phyloP scores from a whole-genome alignment of 2,797 vertebrate genomes.

The Hipposideros larvatus region DNA sequence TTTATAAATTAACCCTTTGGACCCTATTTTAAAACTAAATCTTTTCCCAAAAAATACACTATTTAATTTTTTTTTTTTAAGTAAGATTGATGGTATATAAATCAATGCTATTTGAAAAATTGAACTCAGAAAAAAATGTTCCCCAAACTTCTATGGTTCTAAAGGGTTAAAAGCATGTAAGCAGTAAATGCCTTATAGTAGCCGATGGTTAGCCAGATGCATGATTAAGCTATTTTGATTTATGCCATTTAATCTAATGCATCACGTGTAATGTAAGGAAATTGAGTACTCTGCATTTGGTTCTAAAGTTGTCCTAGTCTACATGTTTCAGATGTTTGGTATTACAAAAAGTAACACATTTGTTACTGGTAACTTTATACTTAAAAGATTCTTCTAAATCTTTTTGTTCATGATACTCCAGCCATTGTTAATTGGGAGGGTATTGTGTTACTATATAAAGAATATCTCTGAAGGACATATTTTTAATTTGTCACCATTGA shows the following conservation, averaged over 20 bases:
- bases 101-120: slow-evolving; percentile 60
- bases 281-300: slow-evolving; percentile 61
- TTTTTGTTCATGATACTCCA: slow-evolving; percentile 53
- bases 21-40: slow-evolving; percentile 81
- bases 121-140: slow-evolving; percentile 72
- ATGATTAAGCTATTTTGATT: slow-evolving; percentile 89
- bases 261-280: slow-evolving; percentile 78
- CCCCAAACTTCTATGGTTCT: slow-evolving; percentile 84
- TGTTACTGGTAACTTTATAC: slow-evolving; percentile 57
- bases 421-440: slow-evolving; percentile 49
- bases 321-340: slow-evolving; percentile 66
- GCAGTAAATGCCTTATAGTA: slow-evolving; percentile 89
- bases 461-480: not conserved
- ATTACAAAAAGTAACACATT: slow-evolving; percentile 59
- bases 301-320: slow-evolving; percentile 65
- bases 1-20: slow-evolving; percentile 92
- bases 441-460: slow-evolving; percentile 45
- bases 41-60: slow-evolving; percentile 65
- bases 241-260: slow-evolving; percentile 84
- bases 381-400: slow-evolving; percentile 44
- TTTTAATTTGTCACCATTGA: slow-evolving; percentile 15
- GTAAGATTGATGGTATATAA: slow-evolving; percentile 58
- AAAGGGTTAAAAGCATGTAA: slow-evolving; percentile 93
- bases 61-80: slow-evolving; percentile 78
- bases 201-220: slow-evolving; percentile 89